Base-by-base conservation (phyloP, 2,113 vertebrate genomes). In the Elachura formosa region DNA sequence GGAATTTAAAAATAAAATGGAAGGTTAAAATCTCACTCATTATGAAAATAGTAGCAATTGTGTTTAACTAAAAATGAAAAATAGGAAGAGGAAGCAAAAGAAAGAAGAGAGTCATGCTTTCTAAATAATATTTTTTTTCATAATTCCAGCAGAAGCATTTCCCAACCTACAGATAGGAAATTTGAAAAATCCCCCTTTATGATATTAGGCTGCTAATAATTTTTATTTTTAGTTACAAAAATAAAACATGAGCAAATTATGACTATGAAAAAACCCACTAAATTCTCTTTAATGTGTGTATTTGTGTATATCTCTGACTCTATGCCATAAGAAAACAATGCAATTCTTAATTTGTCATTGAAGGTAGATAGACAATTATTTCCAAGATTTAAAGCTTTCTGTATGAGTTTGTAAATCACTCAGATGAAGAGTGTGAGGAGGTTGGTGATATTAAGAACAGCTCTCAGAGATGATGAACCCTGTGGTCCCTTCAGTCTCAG, bases 51-150 rank as follows among this genome's bases (percentile, higher is more conserved):
- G 20, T 15, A 36, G 7, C 23, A 55, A 51, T 25, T 46, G 4
- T 20, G 14, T 24, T 19, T 33, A 33, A 28, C 3, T 31, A 52
- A 23, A 36, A 67, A 40, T 31, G 29, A 45, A 7, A 69, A 34
- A 12, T 16, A 71, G 4, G 25, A 54, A 38, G 18, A 13, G 20
- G 21, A 66, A 63, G 24, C 3, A 23, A 41, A 49, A 38, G 7
- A 8, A 46, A 52, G 25, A 66, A 15, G 4, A 25, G 20, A 48
- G 5, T 40, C 0, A 26, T 38, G 0, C 15, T n/a, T 74, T 54
- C 11, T 14, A 61, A 67, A 36, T 0, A 4, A 6, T 24, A 41
- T 17, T 25, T 63, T 45, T 36, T 24, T 31, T 49, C 33, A 54
- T 34, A 73, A 56, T 72, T 63, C 5, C 23, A 58, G 19, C 28